These are phyloP conservation scores for Gopherus evgoodei DNA, from an alignment of 2,113 vertebrate genomes.

Conservation along the genomic window DNA sequence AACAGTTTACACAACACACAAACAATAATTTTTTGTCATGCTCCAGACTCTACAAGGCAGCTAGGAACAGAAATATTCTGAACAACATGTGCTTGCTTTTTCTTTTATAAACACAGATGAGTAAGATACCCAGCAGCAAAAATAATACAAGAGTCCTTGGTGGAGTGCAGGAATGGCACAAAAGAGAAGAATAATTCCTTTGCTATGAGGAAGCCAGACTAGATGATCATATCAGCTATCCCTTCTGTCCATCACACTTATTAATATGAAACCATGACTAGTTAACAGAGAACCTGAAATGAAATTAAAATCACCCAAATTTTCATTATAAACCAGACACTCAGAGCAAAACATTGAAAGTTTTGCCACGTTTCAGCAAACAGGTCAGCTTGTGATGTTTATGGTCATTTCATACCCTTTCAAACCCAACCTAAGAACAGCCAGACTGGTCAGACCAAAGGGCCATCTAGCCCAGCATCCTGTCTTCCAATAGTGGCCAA, in stretches of 20 bases:
- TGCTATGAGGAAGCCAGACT: background rate
- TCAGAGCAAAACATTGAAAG: background rate
- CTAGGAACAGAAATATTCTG: background rate
- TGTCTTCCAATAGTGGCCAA: too few species aligned
- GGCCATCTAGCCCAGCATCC: too few species aligned
- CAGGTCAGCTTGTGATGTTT: background rate
- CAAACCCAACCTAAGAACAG: background rate
- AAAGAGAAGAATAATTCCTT: background rate
- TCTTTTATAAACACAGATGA: background rate
- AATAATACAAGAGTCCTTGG: background rate
- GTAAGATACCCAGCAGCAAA: background rate
- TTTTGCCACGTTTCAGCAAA: background rate
- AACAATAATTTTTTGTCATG: background rate
- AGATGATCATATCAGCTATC: background rate
- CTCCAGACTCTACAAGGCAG: background rate
- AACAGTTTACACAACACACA: background rate
- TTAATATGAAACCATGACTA: background rate
- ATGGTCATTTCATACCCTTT: slow-evolving; percentile 3
- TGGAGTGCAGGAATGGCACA: background rate
- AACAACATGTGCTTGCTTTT: background rate
- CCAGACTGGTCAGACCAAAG: too few species aligned
- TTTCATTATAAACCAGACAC: background rate
- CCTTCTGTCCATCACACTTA: background rate
- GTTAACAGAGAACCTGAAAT: background rate
- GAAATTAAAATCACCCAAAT: background rate